Evolutionary conservation across 2,797 vertebrate species (phyloP).

Genomic region (Eleutherodactylus coqui): DNA sequence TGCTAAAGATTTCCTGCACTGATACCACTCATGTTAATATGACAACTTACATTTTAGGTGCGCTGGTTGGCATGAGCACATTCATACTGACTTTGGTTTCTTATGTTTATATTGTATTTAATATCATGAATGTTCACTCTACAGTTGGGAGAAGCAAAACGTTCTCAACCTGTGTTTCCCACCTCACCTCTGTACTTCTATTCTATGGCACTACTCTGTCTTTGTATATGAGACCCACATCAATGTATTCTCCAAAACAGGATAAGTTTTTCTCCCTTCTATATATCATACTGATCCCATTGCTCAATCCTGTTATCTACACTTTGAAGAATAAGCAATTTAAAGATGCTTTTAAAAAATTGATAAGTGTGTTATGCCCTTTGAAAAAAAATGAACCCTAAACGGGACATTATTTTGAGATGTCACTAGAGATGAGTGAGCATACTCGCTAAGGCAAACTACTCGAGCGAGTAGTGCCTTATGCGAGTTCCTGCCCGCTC

Average conservation of each 20-base stretch:
- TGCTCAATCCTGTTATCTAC: conserved; percentile 66
- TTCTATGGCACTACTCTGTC: conserved; percentile 62
- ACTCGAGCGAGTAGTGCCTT: too few species aligned
- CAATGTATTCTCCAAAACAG: conserved; percentile 54
- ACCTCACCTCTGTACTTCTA: conserved; percentile 52
- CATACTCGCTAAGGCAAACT: too few species aligned
- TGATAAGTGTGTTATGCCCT: too few species aligned
- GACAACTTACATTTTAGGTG: conserved; percentile 12
- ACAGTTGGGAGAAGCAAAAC: conserved; percentile 59
- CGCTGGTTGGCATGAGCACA: background rate
- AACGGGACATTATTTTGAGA: too few species aligned
- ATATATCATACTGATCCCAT: conserved; percentile 61
- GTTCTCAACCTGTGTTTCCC: conserved; percentile 65
- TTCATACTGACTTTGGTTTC: conserved; percentile 46
- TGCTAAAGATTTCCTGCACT: conserved; percentile 55
- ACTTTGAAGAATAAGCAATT: conserved; percentile 66
- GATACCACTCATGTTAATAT: background rate
- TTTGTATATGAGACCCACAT: conserved; percentile 58
- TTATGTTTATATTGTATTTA: conserved; percentile 63
- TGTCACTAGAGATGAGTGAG: too few species aligned
- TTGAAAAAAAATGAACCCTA: too few species aligned
- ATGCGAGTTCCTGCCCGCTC: too few species aligned
- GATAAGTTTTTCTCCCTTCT: conserved; percentile 63
- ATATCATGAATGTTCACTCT: conserved; percentile 66
- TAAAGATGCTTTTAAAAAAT: conserved; percentile 44